Evolutionary conservation across 2,113 vertebrate genomes (phyloP), one percentile per base, ranked within the genome.

Genomic region (Menidia beryllina): DNA sequence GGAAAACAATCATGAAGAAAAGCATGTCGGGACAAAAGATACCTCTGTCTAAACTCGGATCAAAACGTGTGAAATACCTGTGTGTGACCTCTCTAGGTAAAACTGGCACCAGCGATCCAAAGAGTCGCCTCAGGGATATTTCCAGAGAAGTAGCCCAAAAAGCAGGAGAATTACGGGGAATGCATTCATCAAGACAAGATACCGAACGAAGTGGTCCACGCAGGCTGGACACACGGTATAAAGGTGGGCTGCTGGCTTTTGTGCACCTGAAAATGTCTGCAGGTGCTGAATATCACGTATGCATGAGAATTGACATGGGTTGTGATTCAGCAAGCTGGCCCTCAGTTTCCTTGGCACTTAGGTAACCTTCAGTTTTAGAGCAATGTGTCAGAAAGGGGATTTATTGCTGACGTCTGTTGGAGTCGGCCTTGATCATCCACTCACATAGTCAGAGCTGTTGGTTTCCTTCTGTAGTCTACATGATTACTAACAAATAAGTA

Each of bases 121-220:
- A 91, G 67, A 94, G 92, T 72, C 94, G 89, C 53, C 62, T 96
- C 0, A 94, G 89, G 84, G 96, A 98, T 4, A 83, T 97, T 75
- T 97, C 95, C 69, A 93, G 92, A 83, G 97, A 98, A 80, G 95
- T 93, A 60, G 95, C 96, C 64, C 94, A 96, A 70, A 95, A 89
- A 87, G 95, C 93, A 24, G 89, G 86, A 53, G 95, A 95, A 59
- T 84, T 93, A 81, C 95, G 90, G 75, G 94, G 90, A 82, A 92
- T 65, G 79, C 87, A 94, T 54, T 87, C 91, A 21, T 75, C 93
- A 53, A 93, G 94, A 60, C 95, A 90, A 84, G 95, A 96, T 56
- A 70, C 59, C 0, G 95, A 97, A 23, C 92, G 90, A 82, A 75
- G 82, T 3, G 90, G 86, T 39, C 93, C 90, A 15, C 93, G 84